These are phyloP conservation scores for Cantharis rustica DNA, from an alignment of 2,888 invertebrate genomes.

Conservation along the genomic window DNA sequence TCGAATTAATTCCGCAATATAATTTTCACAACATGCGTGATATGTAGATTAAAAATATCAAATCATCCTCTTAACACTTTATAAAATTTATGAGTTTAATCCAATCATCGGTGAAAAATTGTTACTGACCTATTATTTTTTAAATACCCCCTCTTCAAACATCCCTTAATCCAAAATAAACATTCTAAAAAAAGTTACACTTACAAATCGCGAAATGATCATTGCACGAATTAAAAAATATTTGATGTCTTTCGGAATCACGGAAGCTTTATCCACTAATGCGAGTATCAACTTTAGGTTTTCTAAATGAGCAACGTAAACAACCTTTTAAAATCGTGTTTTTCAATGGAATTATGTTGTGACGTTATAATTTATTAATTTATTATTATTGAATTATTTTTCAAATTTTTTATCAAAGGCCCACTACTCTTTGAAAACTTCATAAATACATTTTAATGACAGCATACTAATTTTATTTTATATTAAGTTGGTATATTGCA, in stretches of 20 bases:
- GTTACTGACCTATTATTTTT: background rate
- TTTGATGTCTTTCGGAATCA: background rate
- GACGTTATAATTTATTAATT: background rate
- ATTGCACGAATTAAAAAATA: background rate
- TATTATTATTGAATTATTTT: background rate
- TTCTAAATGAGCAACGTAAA: background rate
- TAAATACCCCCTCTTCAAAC: background rate
- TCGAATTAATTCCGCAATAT: background rate
- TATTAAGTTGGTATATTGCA: background rate
- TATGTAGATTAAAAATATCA: background rate
- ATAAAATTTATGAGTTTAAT: background rate
- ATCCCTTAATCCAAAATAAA: background rate
- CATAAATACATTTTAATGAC: background rate
- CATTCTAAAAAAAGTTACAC: background rate
- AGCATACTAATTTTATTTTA: background rate
- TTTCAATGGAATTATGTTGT: background rate
- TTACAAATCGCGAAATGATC: background rate
- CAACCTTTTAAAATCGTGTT: background rate
- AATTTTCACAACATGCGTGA: background rate
- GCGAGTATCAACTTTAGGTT: conserved; percentile 1
- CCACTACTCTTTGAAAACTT: background rate
- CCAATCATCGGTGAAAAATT: background rate
- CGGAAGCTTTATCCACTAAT: background rate
- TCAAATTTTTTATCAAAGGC: background rate
- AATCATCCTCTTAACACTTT: background rate